Conservation (phyloP, 2,888 invertebrate species). For the Phengaris arion region DNA sequence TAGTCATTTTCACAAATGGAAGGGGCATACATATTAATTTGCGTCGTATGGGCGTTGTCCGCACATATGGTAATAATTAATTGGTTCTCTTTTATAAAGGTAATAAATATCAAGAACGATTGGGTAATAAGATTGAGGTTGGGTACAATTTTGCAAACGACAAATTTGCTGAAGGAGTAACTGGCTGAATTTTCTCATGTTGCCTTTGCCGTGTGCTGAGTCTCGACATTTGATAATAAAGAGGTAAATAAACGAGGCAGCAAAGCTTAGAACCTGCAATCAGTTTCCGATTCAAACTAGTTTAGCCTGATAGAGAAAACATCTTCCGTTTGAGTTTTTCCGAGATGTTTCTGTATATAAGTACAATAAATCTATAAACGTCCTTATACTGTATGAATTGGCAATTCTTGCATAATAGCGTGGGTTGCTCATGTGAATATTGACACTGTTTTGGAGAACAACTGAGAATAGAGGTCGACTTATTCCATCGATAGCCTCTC, state of each 20-base stretch:
- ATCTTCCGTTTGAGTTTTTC: background rate
- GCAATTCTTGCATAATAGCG: slow-evolving; percentile 16
- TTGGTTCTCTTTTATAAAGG: background rate
- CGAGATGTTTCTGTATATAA: background rate
- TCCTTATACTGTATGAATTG: background rate
- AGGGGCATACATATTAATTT: background rate
- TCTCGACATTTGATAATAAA: background rate
- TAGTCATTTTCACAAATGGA: background rate
- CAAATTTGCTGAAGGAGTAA: background rate
- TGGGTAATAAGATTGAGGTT: background rate
- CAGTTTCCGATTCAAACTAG: background rate
- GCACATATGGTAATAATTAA: background rate
- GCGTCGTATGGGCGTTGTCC: background rate
- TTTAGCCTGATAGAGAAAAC: background rate
- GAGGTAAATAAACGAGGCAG: background rate
- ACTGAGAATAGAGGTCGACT: slow-evolving; percentile 15
- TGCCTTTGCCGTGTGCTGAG: background rate
- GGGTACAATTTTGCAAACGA: background rate
- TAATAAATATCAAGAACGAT: slow-evolving; percentile 13
- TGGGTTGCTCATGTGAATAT: slow-evolving; percentile 18
- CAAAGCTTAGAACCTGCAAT: background rate
- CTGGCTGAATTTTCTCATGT: background rate
- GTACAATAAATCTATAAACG: background rate
- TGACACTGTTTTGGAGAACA: slow-evolving; percentile 5
- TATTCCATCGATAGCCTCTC: background rate